phyloP scores from a whole-genome alignment of 1,140 invertebrate species.

The Dreissena rostriformis region DNA sequence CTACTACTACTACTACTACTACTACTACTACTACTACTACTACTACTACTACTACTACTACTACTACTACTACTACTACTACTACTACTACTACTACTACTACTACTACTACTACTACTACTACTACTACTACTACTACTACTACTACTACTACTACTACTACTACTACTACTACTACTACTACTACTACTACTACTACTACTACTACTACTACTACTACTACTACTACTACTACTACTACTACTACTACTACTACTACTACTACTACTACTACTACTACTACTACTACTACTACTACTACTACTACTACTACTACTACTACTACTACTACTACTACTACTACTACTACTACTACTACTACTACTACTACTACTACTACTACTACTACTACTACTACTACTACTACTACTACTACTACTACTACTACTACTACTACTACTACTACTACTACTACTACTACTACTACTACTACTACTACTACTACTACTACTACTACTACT shows the following conservation, averaged over 20 bases:
- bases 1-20: slow-evolving; percentile 2
- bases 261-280: slow-evolving; percentile 53
- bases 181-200: slow-evolving; percentile 25
- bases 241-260: slow-evolving; percentile 23
- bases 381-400: slow-evolving; percentile 51
- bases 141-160: slow-evolving; percentile 3
- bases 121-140: slow-evolving; percentile 3
- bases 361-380: slow-evolving; percentile 55
- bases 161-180: background rate
- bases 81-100: background rate
- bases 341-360: slow-evolving; percentile 49
- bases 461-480: too few relatives aligned
- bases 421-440: slow-evolving; percentile 30
- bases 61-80: slow-evolving; percentile 19
- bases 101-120: background rate
- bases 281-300: slow-evolving; percentile 53
- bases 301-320: slow-evolving; percentile 46
- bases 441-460: slow-evolving; percentile 41
- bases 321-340: slow-evolving; percentile 46
- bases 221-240: slow-evolving; percentile 17
- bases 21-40: background rate
- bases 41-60: slow-evolving; percentile 1
- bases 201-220: slow-evolving; percentile 20
- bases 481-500: too few relatives aligned
- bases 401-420: slow-evolving; percentile 52